Evolutionary conservation across 2,797 vertebrate genomes (phyloP), one percentile per base, ranked within the genome.

Genomic region (Geotrypetes seraphini): DNA sequence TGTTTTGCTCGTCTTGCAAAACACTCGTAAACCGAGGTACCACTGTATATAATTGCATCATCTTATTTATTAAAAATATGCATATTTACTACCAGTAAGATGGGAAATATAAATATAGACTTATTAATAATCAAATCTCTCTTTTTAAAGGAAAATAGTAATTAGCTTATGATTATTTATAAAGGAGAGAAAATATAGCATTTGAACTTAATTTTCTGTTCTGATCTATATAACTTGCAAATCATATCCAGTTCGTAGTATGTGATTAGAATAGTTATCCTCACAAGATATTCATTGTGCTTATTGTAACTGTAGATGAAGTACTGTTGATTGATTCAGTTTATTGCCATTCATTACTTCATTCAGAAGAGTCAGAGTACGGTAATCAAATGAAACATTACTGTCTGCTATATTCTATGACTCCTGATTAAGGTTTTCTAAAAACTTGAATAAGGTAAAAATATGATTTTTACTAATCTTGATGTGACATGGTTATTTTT

Each of bases 81-180:
- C 28, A 19, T 46, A 27, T 41, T 67, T 54, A 43, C 37, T 70
- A 67, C 54, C 57, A 63, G 25, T 53, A 71, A 66, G 57, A 62
- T 63, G 53, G 65, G 70, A 70, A 69, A 62, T 68, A 59, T 58
- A 44, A 58, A 61, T 71, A 63, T 67, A 63, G 63, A 61, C 53
- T 64, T 66, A 65, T 57, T 57, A 46, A n/a, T 18, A 42, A 47
- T 47, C 33, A 66, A 57, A 64, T 75, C 63, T 60, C 66, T 58
- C 79, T 73, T 73, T 71, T 75, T 57, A n/a, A n/a, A 65, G 63
- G 27, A 44, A 52, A 56, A 51, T 61, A 63, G 37, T 54, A 54
- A n/a, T 66, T 42, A 63, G 39, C 49, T n/a, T 66, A 53, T 14
- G 15, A 50, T 73, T 58, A 54, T 60, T 59, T 63, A 28, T 10